Base-by-base conservation (phyloP, 2,797 vertebrate genomes). In the Halcyon smyrnensis region DNA sequence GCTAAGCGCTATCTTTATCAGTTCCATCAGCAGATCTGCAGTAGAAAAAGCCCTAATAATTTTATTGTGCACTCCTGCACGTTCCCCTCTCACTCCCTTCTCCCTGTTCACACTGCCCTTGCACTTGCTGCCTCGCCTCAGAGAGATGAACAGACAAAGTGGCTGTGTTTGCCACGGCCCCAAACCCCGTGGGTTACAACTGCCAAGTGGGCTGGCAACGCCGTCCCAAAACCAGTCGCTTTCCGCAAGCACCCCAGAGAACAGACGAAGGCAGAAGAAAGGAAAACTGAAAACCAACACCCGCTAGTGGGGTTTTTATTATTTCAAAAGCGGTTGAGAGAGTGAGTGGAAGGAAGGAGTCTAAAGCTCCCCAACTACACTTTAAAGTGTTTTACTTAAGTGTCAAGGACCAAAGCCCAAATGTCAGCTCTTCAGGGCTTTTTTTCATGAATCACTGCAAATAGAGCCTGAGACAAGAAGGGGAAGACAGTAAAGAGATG, bases 321-420 rank as follows among this genome's bases (percentile, higher is more conserved):
- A 89, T 94, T 91, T 95, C 75, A 95, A 86, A 93, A 96, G 96
- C 89, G 85, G 97, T 97, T 97, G 97, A 97, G 74, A 56, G 67
- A 86, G 60, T 21, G 91, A 95, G 78, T 82, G 69, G 73, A 89
- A 87, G 87, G 91, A 95, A 93, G 65, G 65, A 81, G 67, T 70
- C 90, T 86, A 76, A 95, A 91, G 89, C 75, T 59, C 76, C 93
- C 79, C 87, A 82, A 91, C 82, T 93, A 87, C 65, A 96, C 80
- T 86, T 95, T 87, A 90, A 93, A 97, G 74, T 46, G 17, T 93
- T 80, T 83, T 81, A 65, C 79, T 91, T 43, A 43, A 90, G 80
- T 87, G 83, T 95, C 89, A 94, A 92, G 93, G 88, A 83, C 70
- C 87, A 91, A 95, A 96, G 93, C 85, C 80, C 75, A 89, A 87